Base-by-base conservation (phyloP, 2,888 invertebrate genomes). In the Hololepta plana region DNA sequence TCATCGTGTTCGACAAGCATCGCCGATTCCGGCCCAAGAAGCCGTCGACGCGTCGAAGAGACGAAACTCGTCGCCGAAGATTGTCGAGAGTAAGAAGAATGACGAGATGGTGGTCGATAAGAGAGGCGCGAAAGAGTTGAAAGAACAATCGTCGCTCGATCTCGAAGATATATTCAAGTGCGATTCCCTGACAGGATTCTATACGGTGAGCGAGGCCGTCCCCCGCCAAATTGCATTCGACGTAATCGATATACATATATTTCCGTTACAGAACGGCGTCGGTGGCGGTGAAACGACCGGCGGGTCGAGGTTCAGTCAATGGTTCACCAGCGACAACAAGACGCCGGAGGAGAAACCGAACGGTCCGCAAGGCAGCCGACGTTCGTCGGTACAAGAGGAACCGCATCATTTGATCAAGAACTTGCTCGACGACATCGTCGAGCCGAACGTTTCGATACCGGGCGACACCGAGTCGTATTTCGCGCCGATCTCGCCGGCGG, bases 141-240 rank as follows among this genome's bases (percentile, higher is more conserved):
- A 28, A 4, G 26, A 23, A 7, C 27, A 33, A n/a, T 33, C 34
- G 30, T 57, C 7, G 63, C 81, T 84, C 49, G 82, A 81, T 55
- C 67, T 88, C 35, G 85, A 87, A 43, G 82, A 80, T 37, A 79
- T 87, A 47, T 67, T 88, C 36, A 80, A 81, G 45, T 68, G 75
- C 40, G 84, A 85, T 45, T 60, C 68, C 32, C 68, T 85, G 42
- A 73, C 77, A 22, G 74, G 73, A 26, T 59, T 77, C 25, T 57
- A 80, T 13, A 65, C 75, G 38, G 79, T 79, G 50, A 59, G 60
- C 48, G 24, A 28, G 27, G 14, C 23, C 22, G 12, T 12, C 12
- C 3, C n/a, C 20, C 8, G 3, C 25, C 17, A 24, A 2, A 10
- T 15, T 28, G 14, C 12, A 5, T 6, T 22, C 4, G 10, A 14